Evolutionary conservation across 2,888 invertebrate genomes (phyloP).

Genomic region (Caenorhabditis doughertyi): DNA sequence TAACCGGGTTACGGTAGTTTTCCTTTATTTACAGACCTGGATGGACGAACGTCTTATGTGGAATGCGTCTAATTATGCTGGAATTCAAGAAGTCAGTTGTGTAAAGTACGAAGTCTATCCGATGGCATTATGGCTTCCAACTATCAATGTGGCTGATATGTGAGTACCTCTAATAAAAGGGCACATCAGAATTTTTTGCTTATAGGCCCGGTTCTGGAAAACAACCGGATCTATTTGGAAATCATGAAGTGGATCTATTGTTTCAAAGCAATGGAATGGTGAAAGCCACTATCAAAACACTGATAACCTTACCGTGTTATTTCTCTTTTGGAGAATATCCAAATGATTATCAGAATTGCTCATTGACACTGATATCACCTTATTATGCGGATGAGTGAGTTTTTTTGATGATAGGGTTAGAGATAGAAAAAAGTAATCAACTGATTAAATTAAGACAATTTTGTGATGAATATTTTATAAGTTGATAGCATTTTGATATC

Average conservation of each 20-base stretch:
- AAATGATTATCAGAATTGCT: conserved; percentile 59
- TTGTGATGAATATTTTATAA: too few species aligned
- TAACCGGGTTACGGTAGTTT: background rate
- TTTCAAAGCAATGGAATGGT: conserved; percentile 16
- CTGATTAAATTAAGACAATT: too few species aligned
- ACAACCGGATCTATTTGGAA: conserved; percentile 7
- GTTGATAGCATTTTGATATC: too few species aligned
- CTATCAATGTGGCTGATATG: conserved; percentile 34
- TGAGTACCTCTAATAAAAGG: conserved; percentile 1
- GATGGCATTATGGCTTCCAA: conserved; percentile 12
- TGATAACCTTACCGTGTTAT: conserved; percentile 35
- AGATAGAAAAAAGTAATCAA: background rate
- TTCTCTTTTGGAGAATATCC: conserved; percentile 55
- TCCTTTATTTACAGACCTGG: conserved; percentile 4
- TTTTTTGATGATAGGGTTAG: background rate
- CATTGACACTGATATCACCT: conserved; percentile 24
- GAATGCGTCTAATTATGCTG: background rate
- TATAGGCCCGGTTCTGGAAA: conserved; percentile 7
- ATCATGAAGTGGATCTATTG: background rate
- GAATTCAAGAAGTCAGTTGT: background rate
- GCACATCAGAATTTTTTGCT: background rate
- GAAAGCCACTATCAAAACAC: conserved; percentile 7
- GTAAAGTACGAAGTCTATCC: too few species aligned
- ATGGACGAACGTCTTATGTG: conserved; percentile 10
- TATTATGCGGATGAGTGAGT: conserved; percentile 45